A percentile compares a stretch with the other conserved stretches of the same genome.
These are phyloP conservation scores for Thaumatotibia leucotreta DNA, from an alignment of 1,140 invertebrate species.

Conservation along the genomic window DNA sequence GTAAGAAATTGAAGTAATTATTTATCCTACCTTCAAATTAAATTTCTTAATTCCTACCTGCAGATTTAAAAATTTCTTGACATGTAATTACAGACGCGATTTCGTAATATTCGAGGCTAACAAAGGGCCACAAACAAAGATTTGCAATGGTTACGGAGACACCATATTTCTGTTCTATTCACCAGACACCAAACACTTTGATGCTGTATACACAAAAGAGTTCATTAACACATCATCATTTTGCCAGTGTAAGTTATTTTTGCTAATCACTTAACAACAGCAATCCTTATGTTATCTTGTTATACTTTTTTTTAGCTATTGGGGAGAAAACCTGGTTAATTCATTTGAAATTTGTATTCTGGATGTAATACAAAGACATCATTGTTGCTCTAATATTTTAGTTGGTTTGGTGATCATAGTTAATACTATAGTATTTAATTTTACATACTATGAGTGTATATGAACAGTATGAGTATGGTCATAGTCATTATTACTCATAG, in stretches of 20 bases:
- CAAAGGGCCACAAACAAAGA: conserved; percentile 78
- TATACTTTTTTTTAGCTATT: neutral
- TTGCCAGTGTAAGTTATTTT: conserved; percentile 87
- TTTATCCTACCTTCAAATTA: conserved; percentile 28
- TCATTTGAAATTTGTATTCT: neutral
- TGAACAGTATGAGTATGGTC: too few relatives aligned
- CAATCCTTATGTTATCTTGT: neutral
- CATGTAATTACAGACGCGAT: conserved; percentile 78
- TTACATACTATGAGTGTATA: too few relatives aligned
- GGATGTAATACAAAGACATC: neutral
- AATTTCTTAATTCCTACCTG: conserved; percentile 16
- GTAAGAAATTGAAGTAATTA: conserved; percentile 61
- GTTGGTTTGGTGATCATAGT: neutral
- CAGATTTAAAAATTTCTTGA: conserved; percentile 33
- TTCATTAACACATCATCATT: conserved; percentile 84
- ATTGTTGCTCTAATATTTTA: neutral
- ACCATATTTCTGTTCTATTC: conserved; percentile 84
- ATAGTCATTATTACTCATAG: too few relatives aligned
- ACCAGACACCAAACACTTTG: conserved; percentile 85
- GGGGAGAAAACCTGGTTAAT: neutral
- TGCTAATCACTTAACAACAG: conserved; percentile 16
- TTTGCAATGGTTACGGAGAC: conserved; percentile 78
- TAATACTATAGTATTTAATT: too few relatives aligned
- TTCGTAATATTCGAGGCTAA: conserved; percentile 86
- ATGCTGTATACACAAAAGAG: conserved; percentile 86